These are phyloP conservation scores for Vanessa atalanta DNA, from an alignment of 1,140 invertebrate species.

Conservation along the genomic window DNA sequence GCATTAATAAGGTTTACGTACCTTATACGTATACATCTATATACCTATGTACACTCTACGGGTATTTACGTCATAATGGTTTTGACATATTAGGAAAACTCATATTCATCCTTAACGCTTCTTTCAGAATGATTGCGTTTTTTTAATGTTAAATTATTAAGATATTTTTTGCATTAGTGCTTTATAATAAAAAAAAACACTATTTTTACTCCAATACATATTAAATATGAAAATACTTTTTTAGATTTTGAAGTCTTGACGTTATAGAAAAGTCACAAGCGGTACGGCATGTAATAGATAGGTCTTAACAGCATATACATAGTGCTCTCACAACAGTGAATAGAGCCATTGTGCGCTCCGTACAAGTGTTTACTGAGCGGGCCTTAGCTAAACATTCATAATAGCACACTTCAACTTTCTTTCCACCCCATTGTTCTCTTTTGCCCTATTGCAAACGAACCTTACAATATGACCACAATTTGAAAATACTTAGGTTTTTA, in stretches of 20 bases:
- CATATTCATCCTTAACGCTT: background rate
- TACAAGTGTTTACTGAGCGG: conserved; percentile 40
- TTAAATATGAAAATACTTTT: background rate
- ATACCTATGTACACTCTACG: background rate
- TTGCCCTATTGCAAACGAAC: conserved; percentile 30
- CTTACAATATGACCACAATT: conserved; percentile 28
- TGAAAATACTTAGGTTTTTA: conserved; percentile 3
- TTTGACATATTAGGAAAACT: background rate
- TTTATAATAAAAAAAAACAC: background rate
- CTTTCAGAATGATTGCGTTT: no score
- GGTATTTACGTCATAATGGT: background rate
- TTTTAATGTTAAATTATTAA: no score
- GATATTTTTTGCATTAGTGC: no score
- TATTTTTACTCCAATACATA: background rate
- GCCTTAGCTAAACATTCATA: conserved; percentile 44
- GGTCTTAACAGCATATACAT: conserved; percentile 30
- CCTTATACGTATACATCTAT: background rate
- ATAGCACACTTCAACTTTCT: conserved; percentile 42
- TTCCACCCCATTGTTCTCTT: conserved; percentile 37
- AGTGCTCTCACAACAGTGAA: conserved; percentile 35
- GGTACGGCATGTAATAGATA: conserved; percentile 31
- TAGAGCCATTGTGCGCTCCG: conserved; percentile 32
- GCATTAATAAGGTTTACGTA: conserved; percentile 1
- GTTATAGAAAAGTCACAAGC: background rate
- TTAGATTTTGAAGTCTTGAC: background rate